Base-by-base conservation (phyloP, 2,888 invertebrate genomes). In the Eupithecia centaureata region DNA sequence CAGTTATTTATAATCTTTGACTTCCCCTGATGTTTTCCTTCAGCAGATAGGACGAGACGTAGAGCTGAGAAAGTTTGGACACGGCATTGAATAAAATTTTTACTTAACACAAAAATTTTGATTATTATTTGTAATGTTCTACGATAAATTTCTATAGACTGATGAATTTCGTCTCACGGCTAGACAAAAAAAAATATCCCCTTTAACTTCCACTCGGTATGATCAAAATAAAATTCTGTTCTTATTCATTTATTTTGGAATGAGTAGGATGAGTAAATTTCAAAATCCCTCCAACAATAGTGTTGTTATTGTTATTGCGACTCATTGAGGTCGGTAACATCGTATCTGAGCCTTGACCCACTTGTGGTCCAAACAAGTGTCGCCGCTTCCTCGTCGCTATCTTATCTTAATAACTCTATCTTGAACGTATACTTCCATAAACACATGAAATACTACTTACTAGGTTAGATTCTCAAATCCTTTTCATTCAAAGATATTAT, bases 21-120 rank as follows among this genome's bases (percentile, higher is more conserved):
- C 79, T 82, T 79, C 80, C 78, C 79, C 79, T 76, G 72, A 77
- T 80, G 82, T 87, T 86, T 85, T 85, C 84, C 84, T 86, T 79
- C 61, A 68, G 72, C 66, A 79, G 83, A 82, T 84, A 82, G 82
- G 57, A 82, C 72, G 73, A 72, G 68, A 51, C 80, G 54, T 60
- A n/a, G 76, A 84, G 71, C 56, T 63, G 68, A 58, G 63, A 79
- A 78, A 59, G 15, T 28, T 60, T 67, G 68, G 82, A 84, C 67
- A 64, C 65, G 85, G 74, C 73, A 67, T 63, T n/a, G n/a, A n/a
- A 67, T 38, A 38, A 38, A 38, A n/a, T n/a, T n/a, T n/a, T n/a
- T n/a, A n/a, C n/a, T n/a, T n/a, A n/a, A n/a, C n/a, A n/a, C n/a
- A n/a, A n/a, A n/a, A n/a, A n/a, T n/a, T n/a, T n/a, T n/a, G n/a